Conservation (phyloP, 2,797 vertebrate species). For the Paguma larvata region DNA sequence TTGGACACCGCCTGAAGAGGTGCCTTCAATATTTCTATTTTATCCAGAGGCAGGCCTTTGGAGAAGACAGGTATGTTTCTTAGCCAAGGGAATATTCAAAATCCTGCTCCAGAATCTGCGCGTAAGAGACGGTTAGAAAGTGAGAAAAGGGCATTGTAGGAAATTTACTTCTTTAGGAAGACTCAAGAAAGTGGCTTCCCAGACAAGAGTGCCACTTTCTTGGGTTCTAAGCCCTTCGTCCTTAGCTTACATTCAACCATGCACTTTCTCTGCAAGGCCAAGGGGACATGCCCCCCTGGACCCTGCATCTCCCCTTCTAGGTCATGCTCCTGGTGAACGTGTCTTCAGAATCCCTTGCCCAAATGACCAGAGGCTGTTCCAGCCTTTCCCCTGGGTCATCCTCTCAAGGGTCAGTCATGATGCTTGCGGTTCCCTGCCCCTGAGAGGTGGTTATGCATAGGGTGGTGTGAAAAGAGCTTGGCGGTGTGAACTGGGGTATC, state of each 20-base stretch:
- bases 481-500: background rate
- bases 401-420: background rate
- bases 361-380: background rate
- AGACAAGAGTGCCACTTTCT: background rate
- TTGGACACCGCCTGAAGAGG: background rate
- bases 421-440: background rate
- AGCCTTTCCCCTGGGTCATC: background rate
- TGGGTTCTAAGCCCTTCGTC: background rate
- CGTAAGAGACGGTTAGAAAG: background rate
- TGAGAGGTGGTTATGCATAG: background rate
- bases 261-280: background rate
- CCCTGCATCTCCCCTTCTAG: background rate
- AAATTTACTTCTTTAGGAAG: background rate
- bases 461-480: background rate
- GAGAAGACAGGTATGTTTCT: background rate
- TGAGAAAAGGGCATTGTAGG: background rate
- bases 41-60: background rate
- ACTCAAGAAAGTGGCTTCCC: background rate
- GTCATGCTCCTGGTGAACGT: background rate
- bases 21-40: background rate
- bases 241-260: background rate
- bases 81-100: background rate
- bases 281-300: background rate
- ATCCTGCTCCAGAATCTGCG: constrained; percentile 9
- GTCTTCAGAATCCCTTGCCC: background rate